Percentiles rank a stretch among this genome's conserved stretches.
These are phyloP conservation scores for Leucoraja ocellata DNA, from an alignment of 2,797 vertebrate species.

Conservation along the genomic window DNA sequence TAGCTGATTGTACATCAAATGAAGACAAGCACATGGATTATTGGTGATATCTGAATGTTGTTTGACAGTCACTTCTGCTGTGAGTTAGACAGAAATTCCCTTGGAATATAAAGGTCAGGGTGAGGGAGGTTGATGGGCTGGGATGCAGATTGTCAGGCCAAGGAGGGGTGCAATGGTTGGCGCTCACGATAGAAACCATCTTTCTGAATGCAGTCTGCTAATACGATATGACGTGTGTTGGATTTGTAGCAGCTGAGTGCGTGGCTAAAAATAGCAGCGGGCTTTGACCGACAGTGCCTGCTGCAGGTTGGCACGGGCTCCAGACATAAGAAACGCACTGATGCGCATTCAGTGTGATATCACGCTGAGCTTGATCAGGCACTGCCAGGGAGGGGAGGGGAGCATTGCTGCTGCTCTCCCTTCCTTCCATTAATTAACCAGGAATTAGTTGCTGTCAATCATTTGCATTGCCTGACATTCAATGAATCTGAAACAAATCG, in stretches of 20 bases:
- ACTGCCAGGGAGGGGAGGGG: neutral
- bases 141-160: neutral
- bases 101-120: neutral
- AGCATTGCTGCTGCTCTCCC: neutral
- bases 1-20: neutral
- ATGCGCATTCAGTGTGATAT: slow-evolving; percentile 49
- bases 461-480: neutral
- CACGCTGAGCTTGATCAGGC: slow-evolving; percentile 35
- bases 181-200: slow-evolving; percentile 51
- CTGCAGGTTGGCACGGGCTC: slow-evolving; percentile 56
- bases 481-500: slow-evolving; percentile 28
- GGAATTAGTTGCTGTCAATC: neutral
- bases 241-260: slow-evolving; percentile 60
- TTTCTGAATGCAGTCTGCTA: slow-evolving; percentile 46
- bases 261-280: slow-evolving; percentile 67
- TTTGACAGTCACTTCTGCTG: neutral
- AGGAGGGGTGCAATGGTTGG: neutral
- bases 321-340: slow-evolving; percentile 49
- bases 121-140: neutral
- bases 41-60: neutral
- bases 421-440: neutral
- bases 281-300: slow-evolving; percentile 53
- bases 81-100: neutral
- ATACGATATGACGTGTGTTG: slow-evolving; percentile 55
- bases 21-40: neutral